A percentile compares a stretch with the other conserved stretches of the same genome.
These are phyloP conservation scores for Goniozus legneri DNA, from an alignment of 1,140 invertebrate genomes.

Conservation along the genomic window DNA sequence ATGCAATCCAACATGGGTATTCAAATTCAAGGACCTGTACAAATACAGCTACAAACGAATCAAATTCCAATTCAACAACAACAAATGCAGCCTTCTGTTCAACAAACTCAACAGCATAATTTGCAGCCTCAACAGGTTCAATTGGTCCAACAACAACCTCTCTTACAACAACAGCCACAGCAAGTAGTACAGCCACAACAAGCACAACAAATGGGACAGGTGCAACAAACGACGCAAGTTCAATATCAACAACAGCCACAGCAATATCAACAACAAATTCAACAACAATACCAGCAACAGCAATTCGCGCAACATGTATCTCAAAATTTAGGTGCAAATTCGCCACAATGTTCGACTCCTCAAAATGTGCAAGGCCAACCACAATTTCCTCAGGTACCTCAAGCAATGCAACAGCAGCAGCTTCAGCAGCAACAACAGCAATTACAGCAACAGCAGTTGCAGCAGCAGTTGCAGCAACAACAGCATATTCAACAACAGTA, in stretches of 20 bases:
- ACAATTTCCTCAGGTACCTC: constrained; percentile 51
- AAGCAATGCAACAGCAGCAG: constrained; percentile 52
- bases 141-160: constrained; percentile 42
- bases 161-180: constrained; percentile 53
- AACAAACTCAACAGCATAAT: constrained; percentile 40
- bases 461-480: constrained; percentile 37
- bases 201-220: constrained; percentile 55
- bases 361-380: constrained; percentile 52
- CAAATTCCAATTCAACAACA: constrained; percentile 57
- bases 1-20: constrained; percentile 47
- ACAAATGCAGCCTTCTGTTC: constrained; percentile 47
- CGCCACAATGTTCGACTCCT: constrained; percentile 60
- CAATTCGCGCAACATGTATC: constrained; percentile 47
- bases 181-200: constrained; percentile 64
- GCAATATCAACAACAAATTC: constrained; percentile 49
- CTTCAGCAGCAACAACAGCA: constrained; percentile 44
- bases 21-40: constrained; percentile 35
- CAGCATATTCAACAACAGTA: constrained; percentile 23
- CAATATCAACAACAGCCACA: constrained; percentile 51
- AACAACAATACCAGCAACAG: constrained; percentile 47
- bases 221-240: constrained; percentile 36
- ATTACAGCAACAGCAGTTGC: constrained; percentile 26
- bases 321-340: constrained; percentile 39
- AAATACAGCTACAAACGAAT: constrained; percentile 50
- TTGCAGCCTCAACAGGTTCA: constrained; percentile 48